These are phyloP conservation scores for Procapra przewalskii DNA, from an alignment of 2,113 vertebrate genomes.

Conservation along the genomic window DNA sequence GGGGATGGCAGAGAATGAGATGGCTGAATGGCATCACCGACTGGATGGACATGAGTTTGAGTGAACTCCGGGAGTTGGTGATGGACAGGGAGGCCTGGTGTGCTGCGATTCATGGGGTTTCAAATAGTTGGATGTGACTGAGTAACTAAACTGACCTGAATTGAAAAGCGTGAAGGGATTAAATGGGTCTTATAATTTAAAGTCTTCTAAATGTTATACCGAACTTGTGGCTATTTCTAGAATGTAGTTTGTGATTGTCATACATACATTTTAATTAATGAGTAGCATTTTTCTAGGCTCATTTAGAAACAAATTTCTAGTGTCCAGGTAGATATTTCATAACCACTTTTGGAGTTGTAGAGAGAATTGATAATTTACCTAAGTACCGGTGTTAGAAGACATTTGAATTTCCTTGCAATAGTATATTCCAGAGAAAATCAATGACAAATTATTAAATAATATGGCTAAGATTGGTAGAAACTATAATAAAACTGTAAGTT, in stretches of 20 bases:
- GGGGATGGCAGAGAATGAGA: too few relatives aligned
- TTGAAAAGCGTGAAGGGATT: not conserved
- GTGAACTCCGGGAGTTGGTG: too few relatives aligned
- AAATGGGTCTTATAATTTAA: not conserved
- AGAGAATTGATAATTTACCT: not conserved
- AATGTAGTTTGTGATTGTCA: not conserved
- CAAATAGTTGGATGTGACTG: too few relatives aligned
- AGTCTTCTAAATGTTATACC: not conserved
- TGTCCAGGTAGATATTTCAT: not conserved
- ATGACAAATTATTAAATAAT: not conserved
- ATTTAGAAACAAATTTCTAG: not conserved
- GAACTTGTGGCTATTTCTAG: not conserved
- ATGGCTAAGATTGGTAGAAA: not conserved
- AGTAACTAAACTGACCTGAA: too few relatives aligned
- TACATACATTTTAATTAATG: not conserved
- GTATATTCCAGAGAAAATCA: not conserved
- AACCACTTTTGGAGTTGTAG: not conserved
- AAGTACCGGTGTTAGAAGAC: not conserved
- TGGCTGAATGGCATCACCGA: too few relatives aligned
- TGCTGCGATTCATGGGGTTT: too few relatives aligned
- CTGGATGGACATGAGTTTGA: too few relatives aligned
- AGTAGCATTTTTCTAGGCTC: not conserved
- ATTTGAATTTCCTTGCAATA: not conserved
- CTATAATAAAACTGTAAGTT: not conserved
- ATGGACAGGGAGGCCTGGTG: too few relatives aligned